A percentile compares a stretch with the other conserved stretches of the same genome.
Evolutionary conservation across 1,140 invertebrate species (phyloP).

Genomic region (Zeugodacus cucurbitae): DNA sequence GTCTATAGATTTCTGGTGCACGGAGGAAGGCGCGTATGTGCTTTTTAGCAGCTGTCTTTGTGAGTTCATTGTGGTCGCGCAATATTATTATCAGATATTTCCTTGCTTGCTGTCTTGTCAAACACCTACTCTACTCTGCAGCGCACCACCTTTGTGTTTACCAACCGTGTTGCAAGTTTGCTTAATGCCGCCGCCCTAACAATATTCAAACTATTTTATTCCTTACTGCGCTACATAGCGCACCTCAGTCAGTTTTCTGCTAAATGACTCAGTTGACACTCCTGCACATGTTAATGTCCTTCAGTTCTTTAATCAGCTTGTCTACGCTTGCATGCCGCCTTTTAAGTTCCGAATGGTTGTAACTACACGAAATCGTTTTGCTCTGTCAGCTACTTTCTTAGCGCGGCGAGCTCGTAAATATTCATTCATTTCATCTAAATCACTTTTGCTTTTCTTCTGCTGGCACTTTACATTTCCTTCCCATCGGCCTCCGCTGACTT

Average conservation of each 20-base stretch:
- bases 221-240: neutral
- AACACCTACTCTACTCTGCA: neutral
- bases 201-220: neutral
- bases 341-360: neutral
- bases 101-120: neutral
- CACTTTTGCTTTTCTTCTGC: conserved; percentile 20
- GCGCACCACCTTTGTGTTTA: neutral
- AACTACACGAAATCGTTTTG: neutral
- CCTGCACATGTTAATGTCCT: neutral
- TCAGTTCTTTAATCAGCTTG: neutral
- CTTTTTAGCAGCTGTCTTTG: neutral
- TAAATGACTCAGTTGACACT: conserved; percentile 11
- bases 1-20: neutral
- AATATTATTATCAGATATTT: neutral
- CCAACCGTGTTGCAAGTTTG: neutral
- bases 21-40: neutral
- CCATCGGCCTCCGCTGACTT: neutral
- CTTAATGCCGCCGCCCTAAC: neutral
- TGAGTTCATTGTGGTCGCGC: neutral
- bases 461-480: neutral
- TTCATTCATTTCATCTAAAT: conserved; percentile 30
- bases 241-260: neutral
- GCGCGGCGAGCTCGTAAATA: conserved; percentile 14
- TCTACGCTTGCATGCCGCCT: neutral
- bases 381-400: neutral